Conservation (phyloP, 2,797 vertebrate species). For the Melanotaenia trifasciata region DNA sequence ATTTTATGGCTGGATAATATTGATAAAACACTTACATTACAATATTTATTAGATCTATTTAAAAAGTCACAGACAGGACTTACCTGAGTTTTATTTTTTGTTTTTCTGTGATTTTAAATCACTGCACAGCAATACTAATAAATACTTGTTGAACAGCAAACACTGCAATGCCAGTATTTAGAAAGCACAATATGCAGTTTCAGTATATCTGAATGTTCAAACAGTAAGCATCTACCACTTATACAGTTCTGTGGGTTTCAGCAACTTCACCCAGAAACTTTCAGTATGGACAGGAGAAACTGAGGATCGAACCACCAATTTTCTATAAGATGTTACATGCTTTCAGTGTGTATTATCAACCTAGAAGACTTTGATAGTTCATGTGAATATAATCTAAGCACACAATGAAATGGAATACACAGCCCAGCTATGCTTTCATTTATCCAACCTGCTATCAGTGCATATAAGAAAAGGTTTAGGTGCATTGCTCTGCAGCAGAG, state of each 20-base stretch:
- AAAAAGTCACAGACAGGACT: too few relatives aligned
- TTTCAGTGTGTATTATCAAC: not conserved
- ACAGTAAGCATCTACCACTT: too few relatives aligned
- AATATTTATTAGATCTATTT: too few relatives aligned
- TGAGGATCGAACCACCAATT: not conserved
- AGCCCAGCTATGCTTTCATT: conserved; percentile 21
- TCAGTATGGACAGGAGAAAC: not conserved
- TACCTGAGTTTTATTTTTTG: too few relatives aligned
- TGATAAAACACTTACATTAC: not conserved
- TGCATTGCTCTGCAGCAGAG: conserved; percentile 24
- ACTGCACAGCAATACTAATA: too few relatives aligned
- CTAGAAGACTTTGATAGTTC: not conserved
- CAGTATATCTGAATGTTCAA: too few relatives aligned
- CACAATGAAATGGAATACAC: not conserved
- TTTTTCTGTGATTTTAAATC: too few relatives aligned
- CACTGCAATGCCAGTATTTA: not conserved
- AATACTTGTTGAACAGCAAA: too few relatives aligned
- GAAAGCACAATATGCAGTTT: too few relatives aligned
- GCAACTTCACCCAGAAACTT: too few relatives aligned
- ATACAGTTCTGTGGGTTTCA: too few relatives aligned
- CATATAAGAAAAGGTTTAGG: conserved; percentile 19
- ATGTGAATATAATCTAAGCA: conserved; percentile 3
- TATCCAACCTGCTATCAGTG: conserved; percentile 4
- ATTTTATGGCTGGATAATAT: not conserved
- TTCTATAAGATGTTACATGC: not conserved